Evolutionary conservation across 2,113 vertebrate species (phyloP), one percentile per base, ranked within the genome.

Genomic region (Protobothrops mucrosquamatus): DNA sequence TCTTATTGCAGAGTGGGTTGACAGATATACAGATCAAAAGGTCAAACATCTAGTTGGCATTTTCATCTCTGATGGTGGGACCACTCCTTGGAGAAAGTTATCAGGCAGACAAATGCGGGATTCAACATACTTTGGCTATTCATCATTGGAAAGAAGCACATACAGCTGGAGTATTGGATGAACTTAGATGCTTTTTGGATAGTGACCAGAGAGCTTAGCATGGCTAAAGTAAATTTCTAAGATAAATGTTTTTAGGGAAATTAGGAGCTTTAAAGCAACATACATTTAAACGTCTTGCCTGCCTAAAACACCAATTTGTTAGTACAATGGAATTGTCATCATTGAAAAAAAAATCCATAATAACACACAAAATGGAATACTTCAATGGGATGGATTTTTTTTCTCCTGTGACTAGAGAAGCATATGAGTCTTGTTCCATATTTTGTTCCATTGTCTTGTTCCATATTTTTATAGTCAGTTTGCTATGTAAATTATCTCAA

Each of bases 391-490:
- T 87, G 85, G 22, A 51, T 26, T 87, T 26, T 87, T 12, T 14
- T 15, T 9, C 48, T 51, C 85, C 26, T 51, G 24, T 48, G 85
- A 87, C 9, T 18, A 87, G 24, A 51, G 46, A 46, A 26, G 3
- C 43, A 48, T 51, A 87, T 51, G 14, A 24, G 51, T 34, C 29
- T 46, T 89, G 39, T 8, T 51, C 46, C 55, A 61, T 86, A 29
- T 48, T 86, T 61, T 51, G n/a, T n/a, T n/a, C 87, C 81, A 14
- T 56, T 46, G 34, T 34, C 29, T 46, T 89, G 39, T 8, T 51
- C 46, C 55, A 61, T 86, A 29, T 48, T 86, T 61, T 51, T 89
- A 92, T 15, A 89, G 94, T 94, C 95, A 95, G 92, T 85, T 92
- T 86, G 95, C 91, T 91, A 18, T 94, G 57, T 87, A 89, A 91